phyloP scores from a whole-genome alignment of 35 echinoderm and acorn worm genomes.

The Anneissia japonica region DNA sequence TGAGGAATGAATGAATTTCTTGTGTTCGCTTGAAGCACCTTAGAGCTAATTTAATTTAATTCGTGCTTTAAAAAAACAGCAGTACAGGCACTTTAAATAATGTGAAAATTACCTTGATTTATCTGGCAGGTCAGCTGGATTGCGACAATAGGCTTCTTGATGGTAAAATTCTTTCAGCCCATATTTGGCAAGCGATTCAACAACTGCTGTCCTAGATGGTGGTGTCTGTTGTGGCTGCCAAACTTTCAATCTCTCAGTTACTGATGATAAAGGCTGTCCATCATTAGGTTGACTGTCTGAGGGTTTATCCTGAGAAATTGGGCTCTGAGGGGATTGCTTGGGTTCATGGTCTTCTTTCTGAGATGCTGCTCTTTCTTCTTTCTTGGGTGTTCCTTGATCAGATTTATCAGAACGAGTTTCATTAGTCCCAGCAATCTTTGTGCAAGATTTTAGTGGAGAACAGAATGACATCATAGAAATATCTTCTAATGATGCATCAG shows the following conservation, averaged over 20 bases:
- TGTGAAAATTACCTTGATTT: slow-evolving; percentile 19
- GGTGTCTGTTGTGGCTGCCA: slow-evolving; percentile 54
- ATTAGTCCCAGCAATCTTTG: background rate
- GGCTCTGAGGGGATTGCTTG: background rate
- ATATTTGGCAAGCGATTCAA: slow-evolving; percentile 36
- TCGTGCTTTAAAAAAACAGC: too few species aligned
- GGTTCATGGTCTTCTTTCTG: background rate
- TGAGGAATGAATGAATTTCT: too few species aligned
- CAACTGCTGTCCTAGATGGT: slow-evolving; percentile 38
- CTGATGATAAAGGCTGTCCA: background rate
- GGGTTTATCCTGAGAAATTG: background rate
- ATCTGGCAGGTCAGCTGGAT: slow-evolving; percentile 48
- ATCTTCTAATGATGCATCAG: background rate
- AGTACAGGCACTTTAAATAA: too few species aligned
- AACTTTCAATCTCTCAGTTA: background rate
- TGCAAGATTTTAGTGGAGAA: background rate
- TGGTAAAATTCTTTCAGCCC: slow-evolving; percentile 63
- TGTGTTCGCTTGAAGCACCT: too few species aligned
- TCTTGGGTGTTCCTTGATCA: background rate
- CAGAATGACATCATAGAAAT: background rate
- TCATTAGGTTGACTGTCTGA: background rate
- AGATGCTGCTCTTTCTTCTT: background rate
- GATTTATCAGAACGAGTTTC: background rate
- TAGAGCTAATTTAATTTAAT: too few species aligned
- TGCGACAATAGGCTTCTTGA: slow-evolving; percentile 69